A percentile compares a stretch with the other conserved stretches of the same genome.
phyloP scores from a whole-genome alignment of 2,113 vertebrate genomes.

The Thalassarche chlororhynchos region DNA sequence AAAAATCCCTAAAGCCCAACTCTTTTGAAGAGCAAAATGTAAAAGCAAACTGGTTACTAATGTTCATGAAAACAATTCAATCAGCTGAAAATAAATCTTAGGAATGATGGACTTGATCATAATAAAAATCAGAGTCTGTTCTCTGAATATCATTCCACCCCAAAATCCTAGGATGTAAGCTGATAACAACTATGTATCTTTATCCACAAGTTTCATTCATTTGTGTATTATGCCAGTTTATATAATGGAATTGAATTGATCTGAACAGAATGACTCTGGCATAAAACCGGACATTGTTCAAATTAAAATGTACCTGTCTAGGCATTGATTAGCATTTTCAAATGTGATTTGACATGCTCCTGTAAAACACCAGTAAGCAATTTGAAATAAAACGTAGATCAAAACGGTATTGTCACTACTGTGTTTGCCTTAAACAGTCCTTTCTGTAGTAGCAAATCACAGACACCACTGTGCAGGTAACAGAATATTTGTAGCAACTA shows the following conservation, averaged over 20 bases:
- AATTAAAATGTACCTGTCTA: neutral
- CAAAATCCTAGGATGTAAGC: neutral
- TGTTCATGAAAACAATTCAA: neutral
- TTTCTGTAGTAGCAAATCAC: neutral
- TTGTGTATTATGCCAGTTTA: rapidly evolving
- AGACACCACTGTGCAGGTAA: neutral
- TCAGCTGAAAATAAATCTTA: neutral
- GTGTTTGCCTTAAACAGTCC: neutral
- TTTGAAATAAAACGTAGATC: neutral
- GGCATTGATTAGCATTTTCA: neutral
- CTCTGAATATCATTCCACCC: neutral
- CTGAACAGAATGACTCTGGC: neutral
- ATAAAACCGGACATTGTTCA: neutral
- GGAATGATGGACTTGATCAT: neutral
- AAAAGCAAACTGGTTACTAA: neutral
- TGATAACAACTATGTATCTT: neutral
- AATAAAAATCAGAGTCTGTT: neutral
- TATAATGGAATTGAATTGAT: neutral
- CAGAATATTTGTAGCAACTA: neutral
- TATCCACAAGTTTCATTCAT: neutral
- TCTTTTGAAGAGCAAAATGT: neutral
- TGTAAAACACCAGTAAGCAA: neutral
- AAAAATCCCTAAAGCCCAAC: neutral
- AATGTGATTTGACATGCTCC: neutral
- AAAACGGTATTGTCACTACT: neutral